phyloP scores from a whole-genome alignment of 2,888 invertebrate genomes.

The Pardosa pseudoannulata region DNA sequence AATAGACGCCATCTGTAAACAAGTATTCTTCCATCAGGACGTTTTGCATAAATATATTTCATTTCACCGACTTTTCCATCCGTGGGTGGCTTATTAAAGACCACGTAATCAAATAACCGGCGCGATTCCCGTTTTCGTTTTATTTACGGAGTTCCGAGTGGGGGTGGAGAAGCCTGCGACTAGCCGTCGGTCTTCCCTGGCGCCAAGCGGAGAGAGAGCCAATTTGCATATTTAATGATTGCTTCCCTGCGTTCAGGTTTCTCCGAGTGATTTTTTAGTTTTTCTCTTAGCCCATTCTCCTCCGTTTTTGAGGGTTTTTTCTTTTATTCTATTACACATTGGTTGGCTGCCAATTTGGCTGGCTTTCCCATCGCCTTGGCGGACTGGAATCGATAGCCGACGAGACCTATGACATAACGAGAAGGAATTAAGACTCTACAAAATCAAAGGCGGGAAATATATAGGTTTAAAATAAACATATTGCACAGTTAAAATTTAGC shows the following conservation, averaged over 20 bases:
- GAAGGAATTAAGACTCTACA: too few species aligned
- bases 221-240: constrained; percentile 66
- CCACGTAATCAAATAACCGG: constrained; percentile 27
- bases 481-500: too few species aligned
- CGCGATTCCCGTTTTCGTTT: constrained; percentile 28
- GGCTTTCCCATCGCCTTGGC: constrained; percentile 45
- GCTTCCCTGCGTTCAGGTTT: constrained; percentile 46
- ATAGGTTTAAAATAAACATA: too few species aligned
- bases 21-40: constrained; percentile 7
- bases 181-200: constrained; percentile 51
- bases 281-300: neutral
- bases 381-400: constrained; percentile 29
- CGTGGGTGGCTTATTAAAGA: constrained; percentile 36
- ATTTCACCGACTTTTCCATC: constrained; percentile 7
- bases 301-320: constrained; percentile 25
- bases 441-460: too few species aligned
- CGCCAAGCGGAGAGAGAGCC: constrained; percentile 50
- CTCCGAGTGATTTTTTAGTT: constrained; percentile 29
- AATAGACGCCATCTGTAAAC: constrained; percentile 30
- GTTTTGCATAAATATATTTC: constrained; percentile 39
- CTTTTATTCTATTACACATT: constrained; percentile 38
- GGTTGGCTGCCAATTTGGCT: constrained; percentile 63
- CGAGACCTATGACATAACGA: too few species aligned
- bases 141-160: neutral
- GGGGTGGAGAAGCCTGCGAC: neutral